phyloP scores from a whole-genome alignment of 2,113 vertebrate genomes.

The Hippoglossus stenolepis region DNA sequence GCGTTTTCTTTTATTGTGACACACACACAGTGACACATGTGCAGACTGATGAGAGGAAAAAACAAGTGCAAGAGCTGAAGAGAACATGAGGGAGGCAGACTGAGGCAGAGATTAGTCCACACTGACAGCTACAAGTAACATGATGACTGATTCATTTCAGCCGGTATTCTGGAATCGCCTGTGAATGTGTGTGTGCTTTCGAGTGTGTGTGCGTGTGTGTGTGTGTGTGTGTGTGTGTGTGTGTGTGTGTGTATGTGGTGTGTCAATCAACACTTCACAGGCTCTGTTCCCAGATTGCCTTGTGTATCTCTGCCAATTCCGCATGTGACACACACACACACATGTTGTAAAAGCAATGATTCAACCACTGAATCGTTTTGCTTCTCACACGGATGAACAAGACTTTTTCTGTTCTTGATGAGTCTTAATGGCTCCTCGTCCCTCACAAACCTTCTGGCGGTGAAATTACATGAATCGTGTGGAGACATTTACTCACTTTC shows the following conservation, averaged over 20 bases:
- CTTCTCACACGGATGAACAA: not conserved
- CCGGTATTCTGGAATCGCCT: conserved; percentile 46
- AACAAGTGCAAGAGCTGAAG: conserved; percentile 26
- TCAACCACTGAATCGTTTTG: not conserved
- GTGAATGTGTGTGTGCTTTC: conserved; percentile 8
- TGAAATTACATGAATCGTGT: not conserved
- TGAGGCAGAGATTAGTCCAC: conserved; percentile 35
- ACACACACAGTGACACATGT: conserved; percentile 11
- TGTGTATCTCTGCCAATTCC: conserved; percentile 23
- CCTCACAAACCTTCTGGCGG: not conserved
- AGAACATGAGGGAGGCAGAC: conserved; percentile 30
- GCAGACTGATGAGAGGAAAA: conserved; percentile 8
- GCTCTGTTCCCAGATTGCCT: conserved; percentile 28
- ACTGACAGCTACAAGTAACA: conserved; percentile 66
- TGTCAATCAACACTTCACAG: conserved; percentile 56
- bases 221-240: conserved; percentile 23
- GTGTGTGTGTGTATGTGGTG: conserved; percentile 8
- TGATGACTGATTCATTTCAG: conserved; percentile 71
- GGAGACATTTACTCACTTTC: not conserved
- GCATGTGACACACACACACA: conserved; percentile 8
- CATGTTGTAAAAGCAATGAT: conserved; percentile 16
- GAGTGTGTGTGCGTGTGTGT: conserved; percentile 16
- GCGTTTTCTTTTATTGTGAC: not conserved
- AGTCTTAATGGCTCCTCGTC: too few relatives aligned
- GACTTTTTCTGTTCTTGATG: too few relatives aligned